Evolutionary conservation across 2,888 invertebrate species (phyloP), one percentile per base, ranked within the genome.

Genomic region (Biston stratarius): DNA sequence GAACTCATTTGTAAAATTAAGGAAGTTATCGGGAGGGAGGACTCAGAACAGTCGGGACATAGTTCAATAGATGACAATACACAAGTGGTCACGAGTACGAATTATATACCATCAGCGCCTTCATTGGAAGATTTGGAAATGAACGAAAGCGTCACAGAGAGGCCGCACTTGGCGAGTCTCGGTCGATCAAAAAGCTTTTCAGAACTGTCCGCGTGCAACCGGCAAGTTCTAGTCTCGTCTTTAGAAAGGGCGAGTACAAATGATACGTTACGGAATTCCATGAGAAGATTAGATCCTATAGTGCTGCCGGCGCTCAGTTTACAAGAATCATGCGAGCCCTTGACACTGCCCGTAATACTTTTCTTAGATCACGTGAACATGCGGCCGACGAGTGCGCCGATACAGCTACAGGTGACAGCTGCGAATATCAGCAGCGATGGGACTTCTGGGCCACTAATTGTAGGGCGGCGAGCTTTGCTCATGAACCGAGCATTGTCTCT

Each of bases 1-100:
- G 94, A 94, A 85, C 88, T 92, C 74, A 90, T 92, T 71, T 92
- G 91, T 85, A 91, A 93, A 78, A 85, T 91, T 70, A 91, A 91
- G 71, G 88, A 90, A 75, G 85, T 86, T 69, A 87, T 92, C 65
- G 85, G 81, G 64, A 86, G 82, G 45, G 82, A 80, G 14, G 78
- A 76, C 55, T 79, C 83, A 5, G 81, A 84, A 49, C 81, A 76
- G 59, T 88, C 87, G n/a, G 85, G 83, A n/a, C 84, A 80, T 44
- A 87, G 83, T 77, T 90, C 90, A 10, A 61, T 87, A 14, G 91
- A 92, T 66, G 93, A 92, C 73, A 87, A 91, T 76, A 86, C 89
- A 60, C 87, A 92, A 86, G 91, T 92, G 36, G 81, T 91, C 15
- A 83, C 85, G 64, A 82, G 83, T 71, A 76, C 80, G 7, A 82